Evolutionary conservation across 2,797 vertebrate genomes (phyloP).

Genomic region (Triplophysa bombifrons): DNA sequence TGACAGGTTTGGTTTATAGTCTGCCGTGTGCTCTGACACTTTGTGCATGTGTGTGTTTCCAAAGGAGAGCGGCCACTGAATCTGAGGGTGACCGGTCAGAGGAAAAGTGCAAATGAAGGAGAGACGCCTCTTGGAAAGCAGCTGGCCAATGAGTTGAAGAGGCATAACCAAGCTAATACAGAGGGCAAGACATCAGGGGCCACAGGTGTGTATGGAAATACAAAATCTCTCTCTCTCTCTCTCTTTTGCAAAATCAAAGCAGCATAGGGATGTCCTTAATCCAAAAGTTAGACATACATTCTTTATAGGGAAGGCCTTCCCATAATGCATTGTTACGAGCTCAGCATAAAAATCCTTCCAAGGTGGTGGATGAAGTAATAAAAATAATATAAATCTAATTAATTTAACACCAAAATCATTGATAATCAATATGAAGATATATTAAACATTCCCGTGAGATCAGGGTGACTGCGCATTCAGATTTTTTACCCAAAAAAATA

Average conservation of each 20-base stretch:
- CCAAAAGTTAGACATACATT: not conserved
- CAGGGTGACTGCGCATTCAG: too few species aligned
- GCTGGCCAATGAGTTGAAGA: constrained; percentile 88
- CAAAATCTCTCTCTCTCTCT: not conserved
- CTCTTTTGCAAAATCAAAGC: not conserved
- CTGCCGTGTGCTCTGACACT: not conserved
- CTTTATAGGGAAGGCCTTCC: not conserved
- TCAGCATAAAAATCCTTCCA: not conserved
- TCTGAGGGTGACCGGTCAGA: constrained; percentile 85
- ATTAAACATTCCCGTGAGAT: too few species aligned
- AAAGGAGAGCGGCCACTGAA: constrained; percentile 92
- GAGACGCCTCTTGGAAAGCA: constrained; percentile 87
- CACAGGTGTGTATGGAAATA: constrained; percentile 56
- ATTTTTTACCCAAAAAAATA: too few species aligned
- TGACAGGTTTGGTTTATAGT: not conserved
- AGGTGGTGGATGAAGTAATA: not conserved
- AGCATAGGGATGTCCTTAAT: not conserved
- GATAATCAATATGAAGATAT: too few species aligned
- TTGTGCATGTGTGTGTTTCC: constrained; percentile 31
- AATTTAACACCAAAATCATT: too few species aligned
- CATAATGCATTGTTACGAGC: not conserved
- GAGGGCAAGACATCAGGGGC: constrained; percentile 73
- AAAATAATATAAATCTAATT: too few species aligned
- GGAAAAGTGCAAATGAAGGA: constrained; percentile 71
- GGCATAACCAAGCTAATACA: constrained; percentile 81